Conservation (phyloP, 2,888 invertebrate genomes). For the Deilephila elpenor region DNA sequence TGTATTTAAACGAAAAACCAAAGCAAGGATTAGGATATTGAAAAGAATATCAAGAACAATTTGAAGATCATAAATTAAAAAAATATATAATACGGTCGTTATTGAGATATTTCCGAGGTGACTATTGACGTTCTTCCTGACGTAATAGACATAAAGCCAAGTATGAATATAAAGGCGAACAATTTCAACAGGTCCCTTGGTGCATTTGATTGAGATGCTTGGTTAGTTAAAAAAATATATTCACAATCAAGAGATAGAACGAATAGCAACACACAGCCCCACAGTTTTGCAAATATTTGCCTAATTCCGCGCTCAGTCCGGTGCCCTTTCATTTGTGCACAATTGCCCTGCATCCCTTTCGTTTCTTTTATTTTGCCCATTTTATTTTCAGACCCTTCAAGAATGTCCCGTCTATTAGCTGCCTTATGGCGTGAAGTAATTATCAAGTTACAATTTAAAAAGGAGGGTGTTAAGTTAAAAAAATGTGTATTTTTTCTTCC, state of each 20-base stretch:
- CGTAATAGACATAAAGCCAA: no score
- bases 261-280: conserved; percentile 44
- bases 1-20: no score
- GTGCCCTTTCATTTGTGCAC: conserved; percentile 78
- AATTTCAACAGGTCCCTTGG: no score
- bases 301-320: conserved; percentile 70
- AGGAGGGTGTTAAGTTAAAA: neutral
- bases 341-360: conserved; percentile 79
- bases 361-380: conserved; percentile 74
- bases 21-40: no score
- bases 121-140: no score
- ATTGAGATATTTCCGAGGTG: neutral
- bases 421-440: conserved; percentile 40
- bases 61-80: no score
- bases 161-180: no score
- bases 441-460: conserved; percentile 36
- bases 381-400: conserved; percentile 64
- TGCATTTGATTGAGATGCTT: no score
- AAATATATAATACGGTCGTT: neutral
- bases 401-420: conserved; percentile 64
- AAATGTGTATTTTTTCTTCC: no score
- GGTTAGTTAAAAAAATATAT: neutral
- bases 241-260: neutral
- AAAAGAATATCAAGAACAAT: no score
- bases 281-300: conserved; percentile 64